phyloP scores from a whole-genome alignment of 1,140 invertebrate species.

The Drosophila dunni region DNA sequence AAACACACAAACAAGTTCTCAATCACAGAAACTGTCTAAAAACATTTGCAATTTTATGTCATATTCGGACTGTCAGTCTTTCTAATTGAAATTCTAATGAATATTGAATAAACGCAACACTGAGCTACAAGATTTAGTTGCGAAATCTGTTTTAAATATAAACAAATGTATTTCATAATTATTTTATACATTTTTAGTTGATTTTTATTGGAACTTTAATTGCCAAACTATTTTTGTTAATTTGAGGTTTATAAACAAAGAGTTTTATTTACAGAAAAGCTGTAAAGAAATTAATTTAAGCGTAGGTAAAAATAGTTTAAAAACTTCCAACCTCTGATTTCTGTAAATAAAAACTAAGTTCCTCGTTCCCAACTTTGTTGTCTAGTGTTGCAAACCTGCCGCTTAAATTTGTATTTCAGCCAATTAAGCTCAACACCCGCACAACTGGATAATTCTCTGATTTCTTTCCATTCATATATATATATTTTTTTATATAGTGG shows the following conservation, averaged over 20 bases:
- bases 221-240: no score
- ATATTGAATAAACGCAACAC: slow-evolving; percentile 55
- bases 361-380: slow-evolving; percentile 1
- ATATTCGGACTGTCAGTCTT: slow-evolving; percentile 48
- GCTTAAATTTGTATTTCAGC: slow-evolving; percentile 16
- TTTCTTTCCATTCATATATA: not conserved
- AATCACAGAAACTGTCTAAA: slow-evolving; percentile 53
- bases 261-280: no score
- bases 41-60: slow-evolving; percentile 62
- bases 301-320: no score
- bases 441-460: slow-evolving; percentile 27
- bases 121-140: slow-evolving; percentile 24
- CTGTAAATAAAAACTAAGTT: no score
- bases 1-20: slow-evolving; percentile 65
- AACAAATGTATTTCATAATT: no score
- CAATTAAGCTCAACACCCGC: slow-evolving; percentile 66
- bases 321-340: no score
- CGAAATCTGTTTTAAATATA: no score
- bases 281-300: no score
- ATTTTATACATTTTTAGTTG: no score
- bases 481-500: slow-evolving; percentile 2
- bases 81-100: slow-evolving; percentile 49
- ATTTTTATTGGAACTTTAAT: no score
- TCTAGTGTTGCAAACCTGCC: slow-evolving; percentile 48
- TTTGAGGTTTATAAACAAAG: no score